Evolutionary conservation across 2,113 vertebrate species (phyloP).

Genomic region (Dascyllus trimaculatus): DNA sequence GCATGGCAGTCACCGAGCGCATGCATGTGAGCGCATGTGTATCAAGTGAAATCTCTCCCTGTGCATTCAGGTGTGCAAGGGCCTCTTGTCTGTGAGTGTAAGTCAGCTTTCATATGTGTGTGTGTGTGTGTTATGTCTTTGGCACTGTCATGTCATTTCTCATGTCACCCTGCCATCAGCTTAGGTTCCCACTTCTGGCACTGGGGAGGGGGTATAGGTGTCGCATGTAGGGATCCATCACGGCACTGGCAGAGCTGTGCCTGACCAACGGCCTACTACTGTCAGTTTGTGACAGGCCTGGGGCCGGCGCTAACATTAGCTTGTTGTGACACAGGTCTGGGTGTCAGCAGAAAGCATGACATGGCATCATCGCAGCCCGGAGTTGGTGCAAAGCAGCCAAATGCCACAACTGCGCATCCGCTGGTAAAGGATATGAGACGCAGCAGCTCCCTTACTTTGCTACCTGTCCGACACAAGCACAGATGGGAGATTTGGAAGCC

Average conservation of each 20-base stretch:
- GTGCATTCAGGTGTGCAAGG: constrained; percentile 28
- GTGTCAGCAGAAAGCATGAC: constrained; percentile 75
- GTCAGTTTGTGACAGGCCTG: constrained; percentile 68
- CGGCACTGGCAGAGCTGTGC: constrained; percentile 50
- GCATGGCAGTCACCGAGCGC: not conserved
- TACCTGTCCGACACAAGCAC: constrained; percentile 40
- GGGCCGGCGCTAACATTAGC: constrained; percentile 58
- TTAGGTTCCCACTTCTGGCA: constrained; percentile 29
- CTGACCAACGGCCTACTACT: constrained; percentile 81
- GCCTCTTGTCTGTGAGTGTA: constrained; percentile 14
- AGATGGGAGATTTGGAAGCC: constrained; percentile 37
- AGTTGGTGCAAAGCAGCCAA: constrained; percentile 41
- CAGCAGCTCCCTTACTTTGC: constrained; percentile 6
- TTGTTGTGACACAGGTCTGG: constrained; percentile 74
- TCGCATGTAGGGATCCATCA: constrained; percentile 59
- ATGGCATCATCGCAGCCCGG: constrained; percentile 57
- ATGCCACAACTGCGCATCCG: constrained; percentile 24
- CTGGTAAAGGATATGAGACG: constrained; percentile 9
- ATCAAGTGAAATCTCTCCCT: not conserved
- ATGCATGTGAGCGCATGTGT: not conserved
- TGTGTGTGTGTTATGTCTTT: constrained; percentile 45
- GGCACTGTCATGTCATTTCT: constrained; percentile 64
- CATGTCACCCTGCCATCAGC: constrained; percentile 59
- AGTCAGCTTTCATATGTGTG: constrained; percentile 19
- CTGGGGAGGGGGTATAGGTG: constrained; percentile 33